A percentile compares a stretch with the other conserved stretches of the same genome.
phyloP scores from a whole-genome alignment of 2,888 invertebrate species.

The Epinotia ramella region DNA sequence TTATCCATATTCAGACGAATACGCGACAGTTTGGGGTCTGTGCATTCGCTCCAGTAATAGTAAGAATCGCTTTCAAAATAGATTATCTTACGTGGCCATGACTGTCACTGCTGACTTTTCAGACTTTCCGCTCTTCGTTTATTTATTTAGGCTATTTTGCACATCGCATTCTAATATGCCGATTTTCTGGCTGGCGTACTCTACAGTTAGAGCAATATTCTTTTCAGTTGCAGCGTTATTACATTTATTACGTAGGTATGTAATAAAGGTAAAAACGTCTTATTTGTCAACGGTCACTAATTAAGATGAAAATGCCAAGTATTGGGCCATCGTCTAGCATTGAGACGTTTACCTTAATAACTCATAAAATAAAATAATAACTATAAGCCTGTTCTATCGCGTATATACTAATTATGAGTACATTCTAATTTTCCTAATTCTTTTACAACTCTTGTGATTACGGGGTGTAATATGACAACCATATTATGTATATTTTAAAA shows the following conservation, averaged over 20 bases:
- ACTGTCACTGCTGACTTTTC: constrained; percentile 1
- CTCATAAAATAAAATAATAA: too few species aligned
- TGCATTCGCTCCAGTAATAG: constrained; percentile 60
- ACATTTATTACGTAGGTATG: background rate
- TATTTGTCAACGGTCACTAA: too few species aligned
- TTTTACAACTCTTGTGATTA: too few species aligned
- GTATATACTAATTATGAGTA: too few species aligned
- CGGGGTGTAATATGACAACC: too few species aligned
- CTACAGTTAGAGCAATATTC: background rate
- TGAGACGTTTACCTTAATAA: too few species aligned
- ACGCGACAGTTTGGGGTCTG: constrained; percentile 53
- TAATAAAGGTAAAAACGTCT: background rate
- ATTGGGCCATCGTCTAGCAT: too few species aligned
- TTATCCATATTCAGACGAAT: constrained; percentile 54
- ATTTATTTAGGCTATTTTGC: background rate
- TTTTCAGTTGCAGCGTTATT: background rate
- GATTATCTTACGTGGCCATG: constrained; percentile 49
- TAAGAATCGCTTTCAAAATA: constrained; percentile 58
- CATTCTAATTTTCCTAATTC: too few species aligned
- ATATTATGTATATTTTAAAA: too few species aligned
- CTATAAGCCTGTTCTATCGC: too few species aligned
- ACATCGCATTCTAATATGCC: background rate
- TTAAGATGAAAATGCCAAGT: too few species aligned
- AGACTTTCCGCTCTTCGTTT: background rate
- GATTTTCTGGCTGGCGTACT: background rate